Percentiles rank a stretch among this genome's conserved stretches.
These are phyloP conservation scores for Patella pellucida DNA, from an alignment of 2,888 invertebrate genomes.

Conservation along the genomic window DNA sequence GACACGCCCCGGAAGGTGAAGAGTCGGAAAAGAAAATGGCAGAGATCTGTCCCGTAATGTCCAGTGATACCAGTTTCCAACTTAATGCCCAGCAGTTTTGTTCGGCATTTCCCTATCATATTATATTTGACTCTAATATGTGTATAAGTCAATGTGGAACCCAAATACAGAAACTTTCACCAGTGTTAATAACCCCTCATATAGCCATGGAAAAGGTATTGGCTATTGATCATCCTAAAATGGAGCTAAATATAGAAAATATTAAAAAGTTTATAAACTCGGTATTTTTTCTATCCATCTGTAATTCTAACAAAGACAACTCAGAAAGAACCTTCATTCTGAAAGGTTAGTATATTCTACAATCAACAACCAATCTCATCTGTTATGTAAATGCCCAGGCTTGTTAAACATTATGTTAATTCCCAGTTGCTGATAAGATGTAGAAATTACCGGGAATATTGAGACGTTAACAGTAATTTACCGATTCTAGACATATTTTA, in stretches of 20 bases:
- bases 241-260: slow-evolving; percentile 55
- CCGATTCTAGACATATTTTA: no score
- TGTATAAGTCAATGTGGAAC: slow-evolving; percentile 56
- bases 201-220: slow-evolving; percentile 45
- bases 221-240: slow-evolving; percentile 56
- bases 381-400: no score
- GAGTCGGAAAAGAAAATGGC: slow-evolving; percentile 1
- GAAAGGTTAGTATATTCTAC: neutral
- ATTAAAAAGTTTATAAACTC: slow-evolving; percentile 64
- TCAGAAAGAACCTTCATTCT: slow-evolving; percentile 17
- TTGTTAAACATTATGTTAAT: no score
- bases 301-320: neutral
- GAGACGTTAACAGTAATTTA: no score
- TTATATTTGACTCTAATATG: slow-evolving; percentile 62
- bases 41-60: neutral
- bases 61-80: slow-evolving; percentile 28
- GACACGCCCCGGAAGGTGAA: neutral
- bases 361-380: no score
- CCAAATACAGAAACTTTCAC: slow-evolving; percentile 49
- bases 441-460: no score
- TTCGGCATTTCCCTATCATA: slow-evolving; percentile 63
- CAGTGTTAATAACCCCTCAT: slow-evolving; percentile 28
- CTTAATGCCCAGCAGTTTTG: slow-evolving; percentile 57
- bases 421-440: no score
- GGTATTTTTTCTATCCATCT: slow-evolving; percentile 52